Conservation (phyloP, 2,888 invertebrate genomes). For the Lepidocyrtinus sp. region DNA sequence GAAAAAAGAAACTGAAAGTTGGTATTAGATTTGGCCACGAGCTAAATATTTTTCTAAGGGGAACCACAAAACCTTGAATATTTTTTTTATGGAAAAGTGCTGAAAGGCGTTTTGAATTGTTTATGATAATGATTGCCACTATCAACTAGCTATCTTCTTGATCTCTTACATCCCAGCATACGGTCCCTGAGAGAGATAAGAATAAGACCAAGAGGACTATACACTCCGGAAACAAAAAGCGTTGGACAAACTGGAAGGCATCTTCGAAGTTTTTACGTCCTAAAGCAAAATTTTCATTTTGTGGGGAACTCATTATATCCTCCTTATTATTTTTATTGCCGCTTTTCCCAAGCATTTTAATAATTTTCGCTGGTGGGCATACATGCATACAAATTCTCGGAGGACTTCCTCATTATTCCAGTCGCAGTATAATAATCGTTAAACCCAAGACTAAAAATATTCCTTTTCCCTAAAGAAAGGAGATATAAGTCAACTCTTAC, state of each 20-base stretch:
- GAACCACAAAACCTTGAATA: slow-evolving; percentile 34
- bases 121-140: slow-evolving; percentile 39
- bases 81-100: slow-evolving; percentile 27
- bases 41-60: slow-evolving; percentile 20
- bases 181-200: not conserved
- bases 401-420: too few species aligned
- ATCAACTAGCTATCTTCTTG: too few species aligned
- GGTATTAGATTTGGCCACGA: slow-evolving; percentile 39
- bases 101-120: slow-evolving; percentile 43
- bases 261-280: not conserved
- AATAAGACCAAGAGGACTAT: not conserved
- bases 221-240: slow-evolving; percentile 19
- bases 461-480: too few species aligned
- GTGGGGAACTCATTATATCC: too few species aligned
- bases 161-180: not conserved
- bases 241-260: not conserved
- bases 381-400: too few species aligned
- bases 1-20: slow-evolving; percentile 55
- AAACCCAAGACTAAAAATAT: too few species aligned
- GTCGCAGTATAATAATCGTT: too few species aligned
- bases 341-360: too few species aligned
- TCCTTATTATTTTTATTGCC: too few species aligned
- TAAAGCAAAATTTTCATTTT: too few species aligned
- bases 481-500: too few species aligned
- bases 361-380: slow-evolving; percentile 26